A percentile compares a stretch with the other conserved stretches of the same genome.
Evolutionary conservation across 2,797 vertebrate species (phyloP).

Genomic region (Monodelphis domestica): DNA sequence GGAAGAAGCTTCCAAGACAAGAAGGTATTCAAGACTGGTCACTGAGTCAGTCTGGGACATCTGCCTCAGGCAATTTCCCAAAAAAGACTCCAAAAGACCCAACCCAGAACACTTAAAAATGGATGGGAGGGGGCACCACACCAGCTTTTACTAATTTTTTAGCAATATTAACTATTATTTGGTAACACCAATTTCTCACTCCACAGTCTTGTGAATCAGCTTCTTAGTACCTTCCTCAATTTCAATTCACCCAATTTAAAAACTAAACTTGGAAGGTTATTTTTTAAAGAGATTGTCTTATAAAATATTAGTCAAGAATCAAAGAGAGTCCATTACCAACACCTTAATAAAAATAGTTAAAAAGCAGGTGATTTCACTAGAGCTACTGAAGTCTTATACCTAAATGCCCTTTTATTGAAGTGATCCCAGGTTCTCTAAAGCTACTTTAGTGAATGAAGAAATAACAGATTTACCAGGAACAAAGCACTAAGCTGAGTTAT

Average conservation of each 20-base stretch:
- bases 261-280: background rate
- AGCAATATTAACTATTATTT: too few relatives aligned
- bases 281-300: background rate
- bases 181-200: too few relatives aligned
- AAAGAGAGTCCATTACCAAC: background rate
- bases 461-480: background rate
- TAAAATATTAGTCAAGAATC: background rate
- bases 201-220: background rate
- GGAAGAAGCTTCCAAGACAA: too few relatives aligned
- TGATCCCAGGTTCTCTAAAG: background rate
- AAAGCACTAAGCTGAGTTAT: background rate
- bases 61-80: too few relatives aligned
- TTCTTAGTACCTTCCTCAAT: background rate
- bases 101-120: too few relatives aligned
- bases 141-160: too few relatives aligned
- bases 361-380: background rate
- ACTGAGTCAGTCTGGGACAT: too few relatives aligned
- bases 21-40: too few relatives aligned
- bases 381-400: background rate
- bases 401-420: background rate
- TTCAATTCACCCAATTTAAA: background rate
- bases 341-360: background rate
- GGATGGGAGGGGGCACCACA: too few relatives aligned
- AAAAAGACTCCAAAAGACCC: too few relatives aligned
- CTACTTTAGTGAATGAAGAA: background rate